Base-by-base conservation (phyloP, 2,888 invertebrate species). In the Eucera pruinosa region DNA sequence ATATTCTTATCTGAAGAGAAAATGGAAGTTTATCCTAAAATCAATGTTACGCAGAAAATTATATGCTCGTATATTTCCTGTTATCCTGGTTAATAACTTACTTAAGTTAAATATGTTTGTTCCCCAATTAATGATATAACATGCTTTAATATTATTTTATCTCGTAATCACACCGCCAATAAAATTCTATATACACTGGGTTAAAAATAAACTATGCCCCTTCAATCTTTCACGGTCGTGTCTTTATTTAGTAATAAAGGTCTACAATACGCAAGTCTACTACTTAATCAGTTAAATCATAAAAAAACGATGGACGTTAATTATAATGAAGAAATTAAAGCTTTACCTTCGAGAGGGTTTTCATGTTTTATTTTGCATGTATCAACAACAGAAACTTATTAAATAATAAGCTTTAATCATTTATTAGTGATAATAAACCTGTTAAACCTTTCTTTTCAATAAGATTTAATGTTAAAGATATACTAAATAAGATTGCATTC, bases 191-290 rank as follows among this genome's bases (percentile, higher is more conserved):
- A 27, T n/a, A 25, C 25, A 36, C 11, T 43, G n/a, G 5, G 9
- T 25, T 43, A 43, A 43, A 58, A 58, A 58, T 43, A 58, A 43
- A n/a, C 18, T 13, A 27, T 58, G 11, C 13, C 58, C 27, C 18
- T 41, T 58, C 27, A 41, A 41, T 58, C 41, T 41, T 58, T 41
- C 25, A 58, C 57, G 57, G 57, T 27, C 25, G 18, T 11, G 18
- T 58, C 58, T 43, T 58, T 43, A 58, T 58, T 58, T 58, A 58
- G 41, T 18, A 41, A 58, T 58, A 41, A 57, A 58, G 57, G 41
- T 58, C 9, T 27, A 27, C 27, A 18, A 58, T 58, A n/a, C 11
- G 39, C 23, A 36, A 13, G 23, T 55, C 36, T 13, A 57, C 15
- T 25, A 23, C n/a, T 41, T 39, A 41, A 23, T 57, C 39, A 7